phyloP scores from a whole-genome alignment of 2,797 vertebrate genomes.

The Todus mexicanus region DNA sequence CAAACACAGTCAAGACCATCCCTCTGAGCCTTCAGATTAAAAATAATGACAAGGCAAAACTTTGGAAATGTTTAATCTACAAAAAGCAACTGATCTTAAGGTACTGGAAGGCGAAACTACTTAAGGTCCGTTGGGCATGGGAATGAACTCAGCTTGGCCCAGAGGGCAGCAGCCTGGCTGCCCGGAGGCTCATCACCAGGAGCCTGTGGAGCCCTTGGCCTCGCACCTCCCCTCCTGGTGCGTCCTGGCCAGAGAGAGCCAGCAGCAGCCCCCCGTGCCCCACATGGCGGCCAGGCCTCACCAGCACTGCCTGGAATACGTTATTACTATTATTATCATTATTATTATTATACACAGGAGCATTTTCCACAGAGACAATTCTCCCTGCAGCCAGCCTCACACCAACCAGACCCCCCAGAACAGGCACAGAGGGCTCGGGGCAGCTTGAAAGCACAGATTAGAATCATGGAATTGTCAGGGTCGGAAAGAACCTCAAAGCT shows the following conservation, averaged over 20 bases:
- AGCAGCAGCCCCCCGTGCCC: background rate
- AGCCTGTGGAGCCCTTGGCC: background rate
- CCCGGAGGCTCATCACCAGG: accelerated
- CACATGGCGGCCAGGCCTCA: background rate
- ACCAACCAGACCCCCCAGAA: background rate
- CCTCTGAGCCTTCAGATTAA: background rate
- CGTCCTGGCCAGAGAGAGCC: background rate
- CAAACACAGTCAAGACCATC: background rate
- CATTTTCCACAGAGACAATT: background rate
- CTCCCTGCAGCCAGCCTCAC: background rate
- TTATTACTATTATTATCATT: too few species aligned
- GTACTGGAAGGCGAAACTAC: background rate
- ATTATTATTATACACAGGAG: too few species aligned
- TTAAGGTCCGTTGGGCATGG: background rate
- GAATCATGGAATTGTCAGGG: too few species aligned
- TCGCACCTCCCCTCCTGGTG: background rate
- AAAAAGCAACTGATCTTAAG: background rate
- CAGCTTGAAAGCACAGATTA: background rate
- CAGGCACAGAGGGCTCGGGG: background rate
- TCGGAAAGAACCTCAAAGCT: too few species aligned
- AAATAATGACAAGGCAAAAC: background rate
- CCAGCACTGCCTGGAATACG: background rate
- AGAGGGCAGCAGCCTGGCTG: background rate
- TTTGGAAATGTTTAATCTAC: background rate
- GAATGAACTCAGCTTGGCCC: background rate